Evolutionary conservation across 2,888 invertebrate genomes (phyloP), one percentile per base, ranked within the genome.

Genomic region (Aspidiotus destructor): DNA sequence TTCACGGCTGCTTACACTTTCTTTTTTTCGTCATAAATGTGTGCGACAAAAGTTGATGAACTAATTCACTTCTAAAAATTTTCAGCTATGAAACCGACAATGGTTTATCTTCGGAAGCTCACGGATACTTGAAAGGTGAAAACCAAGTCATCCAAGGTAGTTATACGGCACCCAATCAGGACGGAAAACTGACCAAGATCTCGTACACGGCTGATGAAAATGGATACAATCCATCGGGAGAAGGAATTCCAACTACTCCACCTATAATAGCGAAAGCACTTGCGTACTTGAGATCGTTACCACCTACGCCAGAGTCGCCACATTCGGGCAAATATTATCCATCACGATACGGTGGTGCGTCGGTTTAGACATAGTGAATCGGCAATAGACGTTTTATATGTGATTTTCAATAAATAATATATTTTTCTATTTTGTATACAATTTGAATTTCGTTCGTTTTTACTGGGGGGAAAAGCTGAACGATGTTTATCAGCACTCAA

Each of bases 201-300:
- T 77, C 78, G 60, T 87, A 86, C 77, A 74, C 81, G 68, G 86
- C 87, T 72, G 85, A 86, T 73, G 88, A 88, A 78, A 86, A 86
- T 75, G 89, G 88, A 69, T 89, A 87, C 78, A 83, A 85, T 74
- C 86, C 88, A 10, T 83, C 83, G 73, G 89, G 89, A 64, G 86
- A 86, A 54, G 89, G 89, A 77, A 77, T 89, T 73, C 89, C 89
- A 53, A 87, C 86, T 11, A 83, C 88, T 8, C 88, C 88, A 70
- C 72, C 73, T 70, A 72, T 74, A 17, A 74, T 75, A 15, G 74
- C 74, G 11, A 71, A 72, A 62, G 74, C 74, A 71, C 74, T 75
- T 41, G 70, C 44, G 40, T 62, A 62, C 52, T 16, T 62, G 28
- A 62, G n/a, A 62, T 5, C 61, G 48, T 16, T 61, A 16, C 61